Evolutionary conservation across 2,888 invertebrate genomes (phyloP).

Genomic region (Oligia strigilis): DNA sequence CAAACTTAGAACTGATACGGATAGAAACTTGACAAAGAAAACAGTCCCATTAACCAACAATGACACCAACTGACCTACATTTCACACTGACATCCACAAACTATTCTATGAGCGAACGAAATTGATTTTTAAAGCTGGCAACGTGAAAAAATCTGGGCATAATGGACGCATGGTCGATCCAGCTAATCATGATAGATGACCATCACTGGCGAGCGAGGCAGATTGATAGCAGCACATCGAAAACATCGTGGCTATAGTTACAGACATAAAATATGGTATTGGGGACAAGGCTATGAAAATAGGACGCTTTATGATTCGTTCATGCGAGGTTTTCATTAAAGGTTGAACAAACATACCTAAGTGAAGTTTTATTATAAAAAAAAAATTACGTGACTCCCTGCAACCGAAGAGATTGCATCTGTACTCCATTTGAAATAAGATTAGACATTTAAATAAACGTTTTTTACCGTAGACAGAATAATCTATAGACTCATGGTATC

Average conservation of each 20-base stretch:
- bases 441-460: no score
- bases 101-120: constrained; percentile 23
- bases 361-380: not conserved
- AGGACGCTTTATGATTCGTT: constrained; percentile 7
- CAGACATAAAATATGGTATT: constrained; percentile 49
- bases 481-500: no score
- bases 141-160: constrained; percentile 55
- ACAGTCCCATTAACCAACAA: not conserved
- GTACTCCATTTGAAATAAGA: no score
- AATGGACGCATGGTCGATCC: constrained; percentile 62
- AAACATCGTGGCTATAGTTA: constrained; percentile 36
- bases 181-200: constrained; percentile 73
- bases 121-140: constrained; percentile 61
- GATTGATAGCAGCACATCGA: constrained; percentile 67
- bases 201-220: constrained; percentile 54
- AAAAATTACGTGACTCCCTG: not conserved
- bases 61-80: constrained; percentile 26
- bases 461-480: no score
- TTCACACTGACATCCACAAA: constrained; percentile 14
- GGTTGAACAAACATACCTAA: not conserved
- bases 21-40: no score
- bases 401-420: not conserved
- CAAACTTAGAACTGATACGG: not conserved
- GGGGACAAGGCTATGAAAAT: constrained; percentile 39
- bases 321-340: no score